Conservation (phyloP, 2,888 invertebrate species). For the Pimpla rufipes region DNA sequence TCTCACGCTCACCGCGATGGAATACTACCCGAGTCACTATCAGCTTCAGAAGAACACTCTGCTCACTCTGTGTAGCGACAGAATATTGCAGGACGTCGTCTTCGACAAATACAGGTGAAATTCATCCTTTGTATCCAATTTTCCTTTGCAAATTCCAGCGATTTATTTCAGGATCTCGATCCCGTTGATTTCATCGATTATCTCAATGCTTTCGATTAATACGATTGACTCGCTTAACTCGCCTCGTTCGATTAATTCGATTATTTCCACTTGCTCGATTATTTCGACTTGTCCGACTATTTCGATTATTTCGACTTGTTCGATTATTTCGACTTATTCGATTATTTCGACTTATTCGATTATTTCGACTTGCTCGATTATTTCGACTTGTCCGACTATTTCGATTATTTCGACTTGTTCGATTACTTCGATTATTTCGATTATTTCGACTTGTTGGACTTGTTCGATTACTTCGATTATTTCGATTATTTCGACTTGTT, state of each 20-base stretch:
- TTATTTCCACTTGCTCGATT: not conserved
- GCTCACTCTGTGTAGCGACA: slow-evolving; percentile 91
- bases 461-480: too few relatives aligned
- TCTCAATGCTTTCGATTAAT: not conserved
- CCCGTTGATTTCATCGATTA: not conserved
- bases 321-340: not conserved
- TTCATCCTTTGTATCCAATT: not conserved
- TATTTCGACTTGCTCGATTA: too few relatives aligned
- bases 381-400: too few relatives aligned
- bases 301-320: slow-evolving; percentile 2
- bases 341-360: too few relatives aligned
- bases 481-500: too few relatives aligned
- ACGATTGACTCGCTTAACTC: not conserved
- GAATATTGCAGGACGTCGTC: slow-evolving; percentile 90
- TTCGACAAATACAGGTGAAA: slow-evolving; percentile 87
- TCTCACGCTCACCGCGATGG: slow-evolving; percentile 90
- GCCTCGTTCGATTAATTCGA: not conserved
- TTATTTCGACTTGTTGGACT: too few relatives aligned
- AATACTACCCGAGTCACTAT: slow-evolving; percentile 88
- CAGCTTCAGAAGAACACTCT: slow-evolving; percentile 91
- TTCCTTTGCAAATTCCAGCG: not conserved
- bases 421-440: too few relatives aligned
- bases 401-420: too few relatives aligned
- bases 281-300: not conserved
- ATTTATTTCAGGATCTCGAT: not conserved